These are phyloP conservation scores for Montipora efflorescens DNA, from an alignment of 64 coral and sea anemone genomes.

Conservation along the genomic window DNA sequence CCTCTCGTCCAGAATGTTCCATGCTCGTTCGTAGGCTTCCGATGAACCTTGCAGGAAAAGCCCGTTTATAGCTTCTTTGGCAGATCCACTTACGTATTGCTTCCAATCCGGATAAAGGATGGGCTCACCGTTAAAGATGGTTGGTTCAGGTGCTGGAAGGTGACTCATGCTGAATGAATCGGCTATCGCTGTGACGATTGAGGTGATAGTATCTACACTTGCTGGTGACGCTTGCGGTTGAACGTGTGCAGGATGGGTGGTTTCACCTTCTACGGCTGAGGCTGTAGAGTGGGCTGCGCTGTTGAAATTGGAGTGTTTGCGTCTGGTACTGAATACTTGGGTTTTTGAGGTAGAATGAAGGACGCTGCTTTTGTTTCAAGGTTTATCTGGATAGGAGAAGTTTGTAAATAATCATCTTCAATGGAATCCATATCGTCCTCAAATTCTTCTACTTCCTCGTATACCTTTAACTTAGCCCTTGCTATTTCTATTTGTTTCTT, in stretches of 20 bases:
- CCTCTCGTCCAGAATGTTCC: too few species aligned
- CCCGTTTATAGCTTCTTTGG: slow-evolving; percentile 1
- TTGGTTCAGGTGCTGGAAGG: slow-evolving; percentile 17
- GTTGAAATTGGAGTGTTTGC: too few species aligned
- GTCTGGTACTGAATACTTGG: neutral
- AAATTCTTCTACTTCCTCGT: too few species aligned
- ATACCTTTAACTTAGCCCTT: too few species aligned
- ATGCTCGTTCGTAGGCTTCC: too few species aligned
- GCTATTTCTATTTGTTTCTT: too few species aligned
- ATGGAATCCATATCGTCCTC: neutral
- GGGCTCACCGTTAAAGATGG: neutral
- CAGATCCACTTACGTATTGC: slow-evolving; percentile 15
- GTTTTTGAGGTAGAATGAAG: neutral
- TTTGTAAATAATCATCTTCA: neutral
- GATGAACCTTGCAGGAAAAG: slow-evolving; percentile 7
- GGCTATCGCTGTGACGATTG: neutral
- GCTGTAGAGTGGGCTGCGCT: too few species aligned
- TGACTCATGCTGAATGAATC: slow-evolving; percentile 38
- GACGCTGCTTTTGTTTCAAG: neutral
- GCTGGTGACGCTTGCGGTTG: neutral
- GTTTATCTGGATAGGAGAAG: neutral
- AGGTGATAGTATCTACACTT: neutral
- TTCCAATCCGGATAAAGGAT: slow-evolving; percentile 34
- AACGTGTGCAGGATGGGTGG: neutral
- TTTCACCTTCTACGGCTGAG: neutral